A percentile compares a stretch with the other conserved stretches of the same genome.
phyloP scores from a whole-genome alignment of 2,888 invertebrate genomes.

The Druceiella hillmani region DNA sequence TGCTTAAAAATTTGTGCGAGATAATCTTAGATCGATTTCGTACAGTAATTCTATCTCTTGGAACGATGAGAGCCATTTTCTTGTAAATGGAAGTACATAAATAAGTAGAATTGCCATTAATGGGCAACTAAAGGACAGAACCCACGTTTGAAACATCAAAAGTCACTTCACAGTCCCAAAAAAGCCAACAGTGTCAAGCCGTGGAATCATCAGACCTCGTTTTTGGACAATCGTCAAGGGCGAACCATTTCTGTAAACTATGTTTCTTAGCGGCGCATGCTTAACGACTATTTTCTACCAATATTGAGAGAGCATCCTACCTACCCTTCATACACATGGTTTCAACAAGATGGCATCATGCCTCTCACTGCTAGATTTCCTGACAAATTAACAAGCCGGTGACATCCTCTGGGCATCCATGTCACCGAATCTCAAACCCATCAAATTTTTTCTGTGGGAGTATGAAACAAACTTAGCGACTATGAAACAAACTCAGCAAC shows the following conservation, averaged over 20 bases:
- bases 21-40: conserved; percentile 21
- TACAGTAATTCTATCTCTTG: too few relatives aligned
- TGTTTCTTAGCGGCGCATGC: conserved; percentile 15
- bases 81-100: conserved; percentile 22
- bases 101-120: conserved; percentile 21
- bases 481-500: too few relatives aligned
- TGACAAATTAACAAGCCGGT: too few relatives aligned
- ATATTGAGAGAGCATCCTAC: too few relatives aligned
- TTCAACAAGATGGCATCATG: too few relatives aligned
- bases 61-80: too few relatives aligned
- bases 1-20: conserved; percentile 15
- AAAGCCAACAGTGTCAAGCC: conserved; percentile 12
- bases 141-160: conserved; percentile 18
- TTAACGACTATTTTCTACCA: conserved; percentile 14
- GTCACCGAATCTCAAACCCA: too few relatives aligned
- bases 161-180: conserved; percentile 14
- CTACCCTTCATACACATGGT: conserved; percentile 13
- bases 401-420: too few relatives aligned
- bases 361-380: too few relatives aligned
- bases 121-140: conserved; percentile 19
- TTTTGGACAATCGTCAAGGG: conserved; percentile 16
- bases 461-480: too few relatives aligned
- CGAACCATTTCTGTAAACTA: conserved; percentile 8
- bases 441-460: too few relatives aligned
- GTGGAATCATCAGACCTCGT: conserved; percentile 19